A percentile compares a stretch with the other conserved stretches of the same genome.
Conservation (phyloP, 1,140 invertebrate genomes). For the Ostrea denselamellosa region DNA sequence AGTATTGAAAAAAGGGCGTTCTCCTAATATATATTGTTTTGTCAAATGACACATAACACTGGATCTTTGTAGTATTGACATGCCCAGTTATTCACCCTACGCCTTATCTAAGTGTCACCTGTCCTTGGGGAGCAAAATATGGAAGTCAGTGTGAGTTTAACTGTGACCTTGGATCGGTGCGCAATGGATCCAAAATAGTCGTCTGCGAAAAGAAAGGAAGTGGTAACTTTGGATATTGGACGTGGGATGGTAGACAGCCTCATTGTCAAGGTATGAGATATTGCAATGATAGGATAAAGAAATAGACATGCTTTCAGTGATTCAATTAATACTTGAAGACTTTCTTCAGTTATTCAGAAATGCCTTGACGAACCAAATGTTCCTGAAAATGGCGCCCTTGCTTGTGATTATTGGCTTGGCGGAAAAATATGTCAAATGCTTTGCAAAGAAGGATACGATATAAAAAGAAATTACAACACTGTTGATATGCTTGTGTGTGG, state of each 20-base stretch:
- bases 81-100: conserved; percentile 25
- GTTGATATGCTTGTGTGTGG: conserved; percentile 45
- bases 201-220: conserved; percentile 20
- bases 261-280: conserved; percentile 36
- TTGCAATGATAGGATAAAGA: background rate
- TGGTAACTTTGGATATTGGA: conserved; percentile 40
- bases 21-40: background rate
- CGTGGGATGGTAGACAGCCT: conserved; percentile 32
- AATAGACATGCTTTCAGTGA: too few species aligned
- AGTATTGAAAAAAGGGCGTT: background rate
- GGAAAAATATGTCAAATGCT: conserved; percentile 54
- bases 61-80: conserved; percentile 19
- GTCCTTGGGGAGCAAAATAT: conserved; percentile 33
- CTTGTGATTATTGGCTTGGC: conserved; percentile 55
- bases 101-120: background rate
- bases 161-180: conserved; percentile 25
- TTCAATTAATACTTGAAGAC: too few species aligned
- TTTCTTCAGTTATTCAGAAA: conserved; percentile 17
- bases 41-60: too few species aligned
- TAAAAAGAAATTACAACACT: background rate
- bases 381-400: conserved; percentile 50
- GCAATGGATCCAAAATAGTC: background rate
- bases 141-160: conserved; percentile 40
- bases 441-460: conserved; percentile 49
- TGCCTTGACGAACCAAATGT: conserved; percentile 1